Conservation (phyloP, 2,888 invertebrate genomes). For the Acrobasis consociella region DNA sequence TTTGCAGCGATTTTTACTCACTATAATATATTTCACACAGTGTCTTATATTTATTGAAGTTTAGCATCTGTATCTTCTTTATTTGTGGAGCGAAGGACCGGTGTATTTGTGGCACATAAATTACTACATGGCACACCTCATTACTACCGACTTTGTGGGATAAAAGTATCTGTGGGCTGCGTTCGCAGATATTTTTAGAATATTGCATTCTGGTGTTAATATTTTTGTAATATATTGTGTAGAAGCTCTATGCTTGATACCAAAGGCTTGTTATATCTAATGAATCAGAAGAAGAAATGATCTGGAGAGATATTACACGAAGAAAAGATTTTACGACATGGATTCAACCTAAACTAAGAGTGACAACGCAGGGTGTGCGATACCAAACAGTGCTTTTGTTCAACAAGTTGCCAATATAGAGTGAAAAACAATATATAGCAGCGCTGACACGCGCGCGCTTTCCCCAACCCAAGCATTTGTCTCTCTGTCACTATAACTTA, state of each 20-base stretch:
- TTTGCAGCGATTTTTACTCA: no score
- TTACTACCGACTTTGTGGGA: slow-evolving; percentile 23
- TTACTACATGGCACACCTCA: slow-evolving; percentile 34
- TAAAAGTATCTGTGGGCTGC: not conserved
- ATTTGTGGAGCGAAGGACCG: not conserved
- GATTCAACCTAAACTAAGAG: no score
- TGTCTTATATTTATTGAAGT: no score
- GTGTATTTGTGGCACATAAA: slow-evolving; percentile 42
- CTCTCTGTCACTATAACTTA: not conserved
- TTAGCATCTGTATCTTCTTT: not conserved
- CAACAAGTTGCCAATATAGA: no score
- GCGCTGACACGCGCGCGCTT: no score
- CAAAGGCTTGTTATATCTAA: not conserved
- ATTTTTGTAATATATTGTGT: not conserved
- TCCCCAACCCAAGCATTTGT: not conserved
- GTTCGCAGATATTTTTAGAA: slow-evolving; percentile 9
- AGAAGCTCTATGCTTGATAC: not conserved
- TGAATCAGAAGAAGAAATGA: no score
- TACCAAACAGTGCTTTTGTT: no score
- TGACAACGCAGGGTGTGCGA: no score
- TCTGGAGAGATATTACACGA: no score
- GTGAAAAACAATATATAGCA: no score
- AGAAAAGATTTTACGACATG: no score
- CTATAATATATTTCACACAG: no score
- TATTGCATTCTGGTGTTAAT: not conserved